These are phyloP conservation scores for Dinocampus coccinellae DNA, from an alignment of 2,888 invertebrate genomes.

Conservation along the genomic window DNA sequence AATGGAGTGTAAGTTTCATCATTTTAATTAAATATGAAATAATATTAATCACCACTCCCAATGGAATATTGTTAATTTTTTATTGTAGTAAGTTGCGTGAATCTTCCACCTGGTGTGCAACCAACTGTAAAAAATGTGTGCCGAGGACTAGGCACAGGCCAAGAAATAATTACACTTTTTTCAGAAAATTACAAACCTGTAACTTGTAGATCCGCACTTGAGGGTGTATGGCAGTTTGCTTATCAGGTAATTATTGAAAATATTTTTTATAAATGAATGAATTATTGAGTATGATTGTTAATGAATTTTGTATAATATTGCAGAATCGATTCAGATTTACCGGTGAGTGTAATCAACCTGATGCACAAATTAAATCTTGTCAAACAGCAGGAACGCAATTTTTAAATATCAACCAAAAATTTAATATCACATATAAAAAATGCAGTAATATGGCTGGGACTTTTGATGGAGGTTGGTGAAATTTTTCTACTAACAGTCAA, in stretches of 20 bases:
- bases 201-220: conserved; percentile 91
- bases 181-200: conserved; percentile 91
- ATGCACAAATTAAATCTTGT: conserved; percentile 92
- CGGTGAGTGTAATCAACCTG: conserved; percentile 90
- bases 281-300: not conserved
- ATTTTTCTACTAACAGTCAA: not conserved
- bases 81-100: conserved; percentile 79
- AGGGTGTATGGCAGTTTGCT: conserved; percentile 97
- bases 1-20: conserved; percentile 81
- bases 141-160: conserved; percentile 79
- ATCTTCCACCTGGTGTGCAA: conserved; percentile 74
- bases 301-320: conserved; percentile 48
- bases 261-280: not conserved
- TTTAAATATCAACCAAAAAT: conserved; percentile 96
- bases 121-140: conserved; percentile 86
- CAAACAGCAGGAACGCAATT: conserved; percentile 97
- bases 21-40: too few species aligned
- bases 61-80: conserved; percentile 41
- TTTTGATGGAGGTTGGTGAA: conserved; percentile 80
- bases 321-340: conserved; percentile 90
- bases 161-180: conserved; percentile 87
- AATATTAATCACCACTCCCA: too few species aligned
- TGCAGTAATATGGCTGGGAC: conserved; percentile 92
- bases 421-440: conserved; percentile 92
- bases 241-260: conserved; percentile 75